Percentiles rank a stretch among this genome's conserved stretches.
Conservation (phyloP, 2,113 vertebrate genomes). For the Pangasianodon hypophthalmus region DNA sequence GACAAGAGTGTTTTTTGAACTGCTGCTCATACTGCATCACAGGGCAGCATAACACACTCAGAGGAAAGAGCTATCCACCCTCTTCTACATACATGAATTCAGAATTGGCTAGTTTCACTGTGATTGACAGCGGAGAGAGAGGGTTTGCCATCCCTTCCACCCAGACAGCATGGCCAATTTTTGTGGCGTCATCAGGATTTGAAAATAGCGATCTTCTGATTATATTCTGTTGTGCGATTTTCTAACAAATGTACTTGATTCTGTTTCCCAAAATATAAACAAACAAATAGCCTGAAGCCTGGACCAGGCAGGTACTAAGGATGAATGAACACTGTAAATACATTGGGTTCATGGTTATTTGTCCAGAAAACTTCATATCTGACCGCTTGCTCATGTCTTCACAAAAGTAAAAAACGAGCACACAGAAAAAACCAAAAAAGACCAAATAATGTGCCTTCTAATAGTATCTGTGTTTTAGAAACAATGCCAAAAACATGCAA, state of each 20-base stretch:
- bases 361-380: not conserved
- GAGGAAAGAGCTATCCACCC: too few species aligned
- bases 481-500: not conserved
- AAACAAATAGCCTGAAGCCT: not conserved
- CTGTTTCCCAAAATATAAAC: not conserved
- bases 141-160: not conserved
- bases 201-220: too few species aligned
- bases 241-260: not conserved
- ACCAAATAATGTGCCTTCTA: not conserved
- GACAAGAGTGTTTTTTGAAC: too few species aligned
- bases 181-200: too few species aligned
- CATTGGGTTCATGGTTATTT: not conserved
- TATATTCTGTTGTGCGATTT: not conserved
- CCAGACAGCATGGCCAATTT: not conserved
- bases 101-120: not conserved
- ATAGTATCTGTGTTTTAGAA: not conserved
- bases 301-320: not conserved
- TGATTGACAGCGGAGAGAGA: not conserved
- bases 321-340: not conserved
- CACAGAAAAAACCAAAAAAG: not conserved
- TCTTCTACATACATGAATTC: too few species aligned
- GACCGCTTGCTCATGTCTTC: not conserved
- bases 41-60: too few species aligned
- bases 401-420: not conserved
- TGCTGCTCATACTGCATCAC: too few species aligned